These are phyloP conservation scores for Gymnoscopelus braueri DNA, from an alignment of 2,797 vertebrate species.

Conservation along the genomic window DNA sequence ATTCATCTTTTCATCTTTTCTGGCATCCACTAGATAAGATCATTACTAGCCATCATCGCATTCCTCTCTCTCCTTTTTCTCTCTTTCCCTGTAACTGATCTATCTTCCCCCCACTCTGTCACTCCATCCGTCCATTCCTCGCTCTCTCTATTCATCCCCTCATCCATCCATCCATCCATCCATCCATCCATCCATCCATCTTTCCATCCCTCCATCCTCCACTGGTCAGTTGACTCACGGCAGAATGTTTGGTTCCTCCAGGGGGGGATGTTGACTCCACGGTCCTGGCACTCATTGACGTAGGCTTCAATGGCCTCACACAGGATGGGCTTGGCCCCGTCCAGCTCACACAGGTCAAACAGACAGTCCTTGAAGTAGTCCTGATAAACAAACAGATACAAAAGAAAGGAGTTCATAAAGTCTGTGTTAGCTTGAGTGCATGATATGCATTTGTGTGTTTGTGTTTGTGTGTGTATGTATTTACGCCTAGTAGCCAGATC, in stretches of 20 bases:
- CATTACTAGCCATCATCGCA: no score
- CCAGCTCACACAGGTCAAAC: conserved; percentile 70
- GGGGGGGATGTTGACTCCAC: conserved; percentile 68
- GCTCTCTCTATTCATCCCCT: neutral
- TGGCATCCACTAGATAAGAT: no score
- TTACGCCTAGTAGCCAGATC: no score
- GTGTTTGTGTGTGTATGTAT: neutral
- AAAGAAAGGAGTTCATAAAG: neutral
- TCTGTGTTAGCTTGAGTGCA: neutral
- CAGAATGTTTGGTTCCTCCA: conserved; percentile 82
- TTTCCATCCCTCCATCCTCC: neutral
- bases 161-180: no score
- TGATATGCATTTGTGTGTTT: neutral
- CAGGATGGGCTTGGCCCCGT: conserved; percentile 70
- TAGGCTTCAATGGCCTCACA: conserved; percentile 83
- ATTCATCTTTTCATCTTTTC: no score
- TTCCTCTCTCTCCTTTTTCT: no score
- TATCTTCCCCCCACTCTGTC: no score
- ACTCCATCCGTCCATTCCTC: no score
- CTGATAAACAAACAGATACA: conserved; percentile 47
- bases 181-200: neutral
- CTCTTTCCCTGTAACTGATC: no score
- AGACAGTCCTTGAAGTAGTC: conserved; percentile 59
- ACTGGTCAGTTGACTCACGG: conserved; percentile 51
- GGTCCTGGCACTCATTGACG: conserved; percentile 81